Conservation (phyloP, 2,113 vertebrate genomes). For the Speoplatyrhinus poulsoni region DNA sequence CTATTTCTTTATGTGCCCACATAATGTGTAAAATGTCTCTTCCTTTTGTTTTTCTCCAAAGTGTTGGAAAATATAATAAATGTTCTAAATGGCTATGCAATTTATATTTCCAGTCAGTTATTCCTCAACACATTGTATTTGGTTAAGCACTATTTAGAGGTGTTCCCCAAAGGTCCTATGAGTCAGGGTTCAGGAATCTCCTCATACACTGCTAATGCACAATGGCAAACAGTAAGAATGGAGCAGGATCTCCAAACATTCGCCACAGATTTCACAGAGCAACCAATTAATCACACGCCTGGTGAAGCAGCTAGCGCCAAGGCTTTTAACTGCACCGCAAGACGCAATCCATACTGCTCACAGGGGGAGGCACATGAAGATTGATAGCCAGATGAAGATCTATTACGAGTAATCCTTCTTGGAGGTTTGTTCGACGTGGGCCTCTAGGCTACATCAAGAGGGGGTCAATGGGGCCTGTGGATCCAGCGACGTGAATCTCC, state of each 20-base stretch:
- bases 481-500: conserved; percentile 2
- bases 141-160: conserved; percentile 30
- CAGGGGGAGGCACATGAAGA: conserved; percentile 28
- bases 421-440: conserved; percentile 36
- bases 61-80: conserved; percentile 41
- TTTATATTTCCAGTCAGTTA: conserved; percentile 55
- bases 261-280: conserved; percentile 45
- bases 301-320: conserved; percentile 30
- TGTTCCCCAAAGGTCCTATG: conserved; percentile 40
- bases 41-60: conserved; percentile 50
- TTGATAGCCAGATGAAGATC: conserved; percentile 61
- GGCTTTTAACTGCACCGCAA: conserved; percentile 62
- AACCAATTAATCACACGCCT: conserved; percentile 60
- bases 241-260: conserved; percentile 56
- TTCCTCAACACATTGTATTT: conserved; percentile 47
- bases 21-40: conserved; percentile 48
- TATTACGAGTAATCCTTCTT: conserved; percentile 59
- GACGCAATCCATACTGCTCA: conserved; percentile 40
- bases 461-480: conserved; percentile 8
- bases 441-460: neutral
- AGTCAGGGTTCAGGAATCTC: conserved; percentile 66
- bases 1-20: conserved; percentile 56
- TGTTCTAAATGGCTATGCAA: conserved; percentile 36
- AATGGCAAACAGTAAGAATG: conserved; percentile 56
- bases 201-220: conserved; percentile 52